These are phyloP conservation scores for Zosterops borbonicus DNA, from an alignment of 2,113 vertebrate genomes.

Conservation along the genomic window DNA sequence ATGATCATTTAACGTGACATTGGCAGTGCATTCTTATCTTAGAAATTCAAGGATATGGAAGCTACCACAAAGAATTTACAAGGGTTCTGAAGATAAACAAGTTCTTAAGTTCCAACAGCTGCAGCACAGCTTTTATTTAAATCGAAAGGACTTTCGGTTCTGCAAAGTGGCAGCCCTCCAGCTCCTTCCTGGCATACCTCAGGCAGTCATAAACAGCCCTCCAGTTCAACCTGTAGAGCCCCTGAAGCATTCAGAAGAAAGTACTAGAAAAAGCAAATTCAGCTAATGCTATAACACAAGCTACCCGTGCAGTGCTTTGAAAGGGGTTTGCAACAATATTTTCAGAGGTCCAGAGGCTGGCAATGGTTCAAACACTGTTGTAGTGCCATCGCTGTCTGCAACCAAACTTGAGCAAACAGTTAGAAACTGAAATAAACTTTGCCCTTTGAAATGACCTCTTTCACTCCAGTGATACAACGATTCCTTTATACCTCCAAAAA, in stretches of 20 bases:
- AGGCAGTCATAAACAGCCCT: background rate
- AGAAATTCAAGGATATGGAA: background rate
- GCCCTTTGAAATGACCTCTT: background rate
- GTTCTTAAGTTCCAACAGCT: background rate
- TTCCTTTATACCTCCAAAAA: conserved; percentile 86
- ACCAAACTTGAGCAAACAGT: background rate
- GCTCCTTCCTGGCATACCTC: background rate
- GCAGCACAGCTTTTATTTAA: background rate
- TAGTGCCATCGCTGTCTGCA: background rate
- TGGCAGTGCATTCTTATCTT: background rate
- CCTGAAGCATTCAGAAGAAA: background rate
- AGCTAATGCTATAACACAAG: background rate
- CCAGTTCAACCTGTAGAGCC: background rate
- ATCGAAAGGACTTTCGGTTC: background rate
- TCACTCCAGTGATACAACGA: background rate
- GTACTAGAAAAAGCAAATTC: background rate
- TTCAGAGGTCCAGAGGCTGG: background rate
- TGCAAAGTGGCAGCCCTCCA: background rate
- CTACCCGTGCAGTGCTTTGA: background rate
- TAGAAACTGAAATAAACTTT: background rate
- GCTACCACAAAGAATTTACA: background rate
- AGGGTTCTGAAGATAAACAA: background rate
- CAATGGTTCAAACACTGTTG: background rate
- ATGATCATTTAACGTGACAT: background rate
- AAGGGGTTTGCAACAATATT: background rate